Percentiles rank a stretch among this genome's conserved stretches.
These are phyloP conservation scores for Actinemys pallida DNA, from an alignment of 2,113 vertebrate species.

Conservation along the genomic window DNA sequence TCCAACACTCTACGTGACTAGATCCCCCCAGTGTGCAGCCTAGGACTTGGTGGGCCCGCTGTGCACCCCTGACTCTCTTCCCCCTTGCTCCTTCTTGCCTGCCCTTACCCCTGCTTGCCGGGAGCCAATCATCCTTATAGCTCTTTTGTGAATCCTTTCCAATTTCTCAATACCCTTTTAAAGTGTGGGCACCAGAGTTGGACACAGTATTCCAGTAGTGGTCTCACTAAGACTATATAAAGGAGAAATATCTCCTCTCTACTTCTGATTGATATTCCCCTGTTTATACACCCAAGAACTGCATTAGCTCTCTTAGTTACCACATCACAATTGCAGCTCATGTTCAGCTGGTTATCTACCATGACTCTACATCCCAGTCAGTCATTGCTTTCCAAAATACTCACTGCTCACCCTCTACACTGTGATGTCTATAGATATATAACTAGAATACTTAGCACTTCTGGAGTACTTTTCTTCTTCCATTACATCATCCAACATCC, in stretches of 20 bases:
- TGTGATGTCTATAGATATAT: background rate
- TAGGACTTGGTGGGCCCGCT: too few relatives aligned
- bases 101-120: too few relatives aligned
- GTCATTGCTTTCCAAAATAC: background rate
- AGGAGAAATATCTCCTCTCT: background rate
- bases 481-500: rapidly evolving
- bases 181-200: background rate
- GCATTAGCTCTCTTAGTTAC: background rate
- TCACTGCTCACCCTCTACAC: background rate
- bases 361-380: background rate
- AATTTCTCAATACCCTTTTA: background rate
- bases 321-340: background rate
- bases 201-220: background rate
- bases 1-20: too few relatives aligned
- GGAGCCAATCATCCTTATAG: background rate
- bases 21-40: too few relatives aligned
- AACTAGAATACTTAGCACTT: background rate
- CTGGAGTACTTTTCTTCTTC: background rate
- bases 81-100: too few relatives aligned
- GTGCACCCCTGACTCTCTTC: too few relatives aligned
- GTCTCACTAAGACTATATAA: background rate
- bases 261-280: background rate
- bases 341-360: background rate
- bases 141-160: background rate
- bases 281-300: background rate